Evolutionary conservation across 2,888 invertebrate species (phyloP).

Genomic region (Cheilosia impressa): DNA sequence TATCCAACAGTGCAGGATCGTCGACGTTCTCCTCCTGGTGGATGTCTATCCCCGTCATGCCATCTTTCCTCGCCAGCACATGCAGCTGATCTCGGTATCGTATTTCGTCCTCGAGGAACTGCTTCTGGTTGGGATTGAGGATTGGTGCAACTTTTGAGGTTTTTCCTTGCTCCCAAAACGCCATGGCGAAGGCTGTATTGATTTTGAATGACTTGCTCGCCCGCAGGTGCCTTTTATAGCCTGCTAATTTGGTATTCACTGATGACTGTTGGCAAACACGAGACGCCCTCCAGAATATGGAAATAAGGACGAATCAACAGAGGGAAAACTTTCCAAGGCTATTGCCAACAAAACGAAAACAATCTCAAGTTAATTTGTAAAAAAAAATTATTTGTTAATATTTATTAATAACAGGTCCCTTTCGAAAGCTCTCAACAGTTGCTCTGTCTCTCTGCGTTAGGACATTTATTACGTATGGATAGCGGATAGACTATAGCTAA

Average conservation of each 20-base stretch:
- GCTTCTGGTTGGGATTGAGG: conserved; percentile 83
- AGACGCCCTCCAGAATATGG: conserved; percentile 16
- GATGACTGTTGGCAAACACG: conserved; percentile 46
- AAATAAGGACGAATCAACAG: neutral
- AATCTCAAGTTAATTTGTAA: neutral
- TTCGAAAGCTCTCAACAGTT: conserved; percentile 12
- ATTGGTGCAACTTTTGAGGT: conserved; percentile 79
- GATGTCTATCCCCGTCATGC: conserved; percentile 79
- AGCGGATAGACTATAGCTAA: neutral
- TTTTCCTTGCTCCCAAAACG: conserved; percentile 79
- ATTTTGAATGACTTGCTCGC: conserved; percentile 30
- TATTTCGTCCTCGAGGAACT: conserved; percentile 82
- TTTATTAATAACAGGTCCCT: conserved; percentile 49
- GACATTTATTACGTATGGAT: conserved; percentile 13
- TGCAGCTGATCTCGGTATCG: conserved; percentile 81
- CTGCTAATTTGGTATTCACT: conserved; percentile 45
- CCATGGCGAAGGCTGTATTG: conserved; percentile 76
- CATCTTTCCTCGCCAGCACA: conserved; percentile 54
- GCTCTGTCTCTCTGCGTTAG: conserved; percentile 2
- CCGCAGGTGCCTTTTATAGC: conserved; percentile 41
- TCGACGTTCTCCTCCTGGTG: conserved; percentile 83
- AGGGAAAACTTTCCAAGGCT: conserved; percentile 21
- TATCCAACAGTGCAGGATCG: conserved; percentile 86
- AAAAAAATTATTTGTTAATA: conserved; percentile 10
- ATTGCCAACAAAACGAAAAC: neutral